Evolutionary conservation across 2,888 invertebrate species (phyloP), one percentile per base, ranked within the genome.

Genomic region (Teleiodes luculella): DNA sequence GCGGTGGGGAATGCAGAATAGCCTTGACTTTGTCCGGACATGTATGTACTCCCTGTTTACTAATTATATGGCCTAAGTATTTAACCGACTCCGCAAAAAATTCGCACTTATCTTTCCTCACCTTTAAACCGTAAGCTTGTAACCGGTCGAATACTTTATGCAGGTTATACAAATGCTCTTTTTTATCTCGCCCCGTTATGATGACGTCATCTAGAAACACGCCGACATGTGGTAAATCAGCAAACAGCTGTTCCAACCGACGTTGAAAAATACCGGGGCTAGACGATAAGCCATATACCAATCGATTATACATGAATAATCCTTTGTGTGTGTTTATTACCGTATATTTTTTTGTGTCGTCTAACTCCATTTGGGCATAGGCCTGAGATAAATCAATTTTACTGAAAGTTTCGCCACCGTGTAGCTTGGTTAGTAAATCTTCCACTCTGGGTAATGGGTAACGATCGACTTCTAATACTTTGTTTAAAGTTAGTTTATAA

Each of bases 401-500:
- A 18, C 24, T 56, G 18, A 57, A 57, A 28, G 20, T 36, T n/a
- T 54, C 36, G 0, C 59, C 63, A 3, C 63, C 62, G 7, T 60
- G 49, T 18, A 68, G 49, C 0, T 53, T 41, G 0, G 52, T 28
- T 13, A 68, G 49, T 8, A 64, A 49, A 35, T 67, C 64, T 13
- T 66, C 65, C 0, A 66, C 58, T 8, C 53, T 14, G 0, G 65
- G 65, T 47, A 64, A 56, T 0, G 66, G 65, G 36, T 58, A 67
- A 56, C 64, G 65, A 52, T 66, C 68, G 1, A 70, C 55, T 20
- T 66, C 65, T 3, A 67, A 36, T 1, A 50, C 41, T n/a, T 63
- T 67, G 48, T 70, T 70, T 8, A 67, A 36, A 0, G 65, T 68
- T 13, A 65, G 1, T 52, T 70, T 68, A 52, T 53, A 69, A 54